Conservation (phyloP, 2,113 vertebrate species). For the Smithornis capensis region DNA sequence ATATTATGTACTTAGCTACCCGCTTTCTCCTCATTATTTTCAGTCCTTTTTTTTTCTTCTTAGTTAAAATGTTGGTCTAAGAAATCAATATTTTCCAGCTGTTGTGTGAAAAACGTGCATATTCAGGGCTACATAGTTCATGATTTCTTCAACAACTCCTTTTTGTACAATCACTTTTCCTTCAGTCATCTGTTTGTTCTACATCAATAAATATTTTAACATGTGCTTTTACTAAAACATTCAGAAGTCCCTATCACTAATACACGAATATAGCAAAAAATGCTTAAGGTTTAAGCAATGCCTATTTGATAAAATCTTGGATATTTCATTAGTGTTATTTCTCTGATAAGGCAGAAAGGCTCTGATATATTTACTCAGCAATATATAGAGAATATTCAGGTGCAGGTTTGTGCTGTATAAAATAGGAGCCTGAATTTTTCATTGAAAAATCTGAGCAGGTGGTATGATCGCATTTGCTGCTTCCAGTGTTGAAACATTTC, state of each 20-base stretch:
- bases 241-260: not conserved
- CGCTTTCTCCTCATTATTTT: not conserved
- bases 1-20: not conserved
- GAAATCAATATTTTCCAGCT: not conserved
- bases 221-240: not conserved
- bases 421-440: constrained; percentile 2
- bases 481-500: not conserved
- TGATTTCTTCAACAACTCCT: not conserved
- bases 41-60: not conserved
- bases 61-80: constrained; percentile 44
- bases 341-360: not conserved
- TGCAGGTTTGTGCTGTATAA: not conserved
- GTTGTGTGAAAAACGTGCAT: not conserved
- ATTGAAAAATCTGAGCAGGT: not conserved
- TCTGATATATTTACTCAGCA: not conserved
- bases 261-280: not conserved
- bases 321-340: not conserved
- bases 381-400: not conserved
- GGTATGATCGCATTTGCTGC: not conserved
- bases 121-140: not conserved
- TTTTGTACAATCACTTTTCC: not conserved
- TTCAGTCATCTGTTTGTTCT: not conserved
- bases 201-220: not conserved
- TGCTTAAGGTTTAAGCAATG: not conserved
- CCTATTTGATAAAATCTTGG: not conserved